phyloP scores from a whole-genome alignment of 2,113 vertebrate species.

The Lamprotornis superbus region DNA sequence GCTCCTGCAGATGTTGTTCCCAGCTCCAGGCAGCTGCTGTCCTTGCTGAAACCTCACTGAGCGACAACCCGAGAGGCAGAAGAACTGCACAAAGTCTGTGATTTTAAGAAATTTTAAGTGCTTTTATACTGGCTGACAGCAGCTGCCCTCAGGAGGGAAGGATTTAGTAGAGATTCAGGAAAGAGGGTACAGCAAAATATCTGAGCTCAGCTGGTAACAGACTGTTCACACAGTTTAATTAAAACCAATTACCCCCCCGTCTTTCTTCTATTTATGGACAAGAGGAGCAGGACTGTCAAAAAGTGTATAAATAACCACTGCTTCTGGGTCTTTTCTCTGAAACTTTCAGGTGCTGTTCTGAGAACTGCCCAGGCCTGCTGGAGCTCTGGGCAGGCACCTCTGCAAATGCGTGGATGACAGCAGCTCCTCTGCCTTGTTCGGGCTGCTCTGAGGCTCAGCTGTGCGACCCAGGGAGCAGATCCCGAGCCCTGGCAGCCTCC shows the following conservation, averaged over 20 bases:
- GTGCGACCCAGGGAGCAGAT: rapidly evolving
- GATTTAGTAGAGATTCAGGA: background rate
- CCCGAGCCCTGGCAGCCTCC: rapidly evolving
- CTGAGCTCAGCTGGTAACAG: background rate
- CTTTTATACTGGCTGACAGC: background rate
- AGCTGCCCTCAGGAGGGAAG: background rate
- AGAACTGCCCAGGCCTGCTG: background rate
- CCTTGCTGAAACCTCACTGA: background rate
- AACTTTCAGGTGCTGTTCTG: background rate
- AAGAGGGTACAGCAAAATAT: background rate
- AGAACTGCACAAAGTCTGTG: background rate
- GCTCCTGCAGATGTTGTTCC: background rate
- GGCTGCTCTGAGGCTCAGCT: rapidly evolving
- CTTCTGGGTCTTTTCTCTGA: background rate
- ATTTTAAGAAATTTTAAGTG: background rate
- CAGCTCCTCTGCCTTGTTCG: background rate
- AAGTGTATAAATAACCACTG: background rate
- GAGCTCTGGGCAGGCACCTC: background rate
- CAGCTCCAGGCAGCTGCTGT: background rate
- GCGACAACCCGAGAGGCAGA: background rate
- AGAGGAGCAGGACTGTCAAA: background rate
- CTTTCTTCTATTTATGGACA: background rate
- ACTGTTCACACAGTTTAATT: background rate
- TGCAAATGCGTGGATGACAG: rapidly evolving
- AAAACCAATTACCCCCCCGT: background rate